Conservation (phyloP, 2,797 vertebrate genomes). For the Okamejei kenojei region DNA sequence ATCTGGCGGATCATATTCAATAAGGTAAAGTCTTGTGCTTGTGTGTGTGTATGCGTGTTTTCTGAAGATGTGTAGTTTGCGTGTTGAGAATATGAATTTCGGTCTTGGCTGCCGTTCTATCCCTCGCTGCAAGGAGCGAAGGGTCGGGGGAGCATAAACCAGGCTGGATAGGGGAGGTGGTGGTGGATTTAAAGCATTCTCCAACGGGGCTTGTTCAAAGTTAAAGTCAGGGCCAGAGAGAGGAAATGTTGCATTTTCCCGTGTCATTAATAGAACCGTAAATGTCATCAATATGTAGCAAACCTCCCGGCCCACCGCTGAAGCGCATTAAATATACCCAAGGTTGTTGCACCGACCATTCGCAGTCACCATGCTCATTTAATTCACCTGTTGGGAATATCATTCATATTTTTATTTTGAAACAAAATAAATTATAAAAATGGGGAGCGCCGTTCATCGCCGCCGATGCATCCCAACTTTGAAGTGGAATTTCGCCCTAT, state of each 20-base stretch:
- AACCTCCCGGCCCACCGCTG: not conserved
- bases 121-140: too few species aligned
- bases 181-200: not conserved
- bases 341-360: not conserved
- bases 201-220: not conserved
- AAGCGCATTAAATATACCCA: not conserved
- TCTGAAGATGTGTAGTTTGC: not conserved
- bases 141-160: too few species aligned
- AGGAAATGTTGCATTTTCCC: not conserved
- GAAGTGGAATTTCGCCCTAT: not conserved
- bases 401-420: not conserved
- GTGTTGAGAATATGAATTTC: conserved; percentile 16
- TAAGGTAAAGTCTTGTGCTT: conserved; percentile 1
- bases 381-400: not conserved
- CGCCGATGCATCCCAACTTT: not conserved
- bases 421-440: not conserved
- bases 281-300: not conserved
- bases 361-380: not conserved
- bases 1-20: not conserved
- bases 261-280: not conserved
- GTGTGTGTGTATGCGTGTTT: not conserved
- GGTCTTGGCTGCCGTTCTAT: not conserved
- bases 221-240: not conserved
- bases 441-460: not conserved
- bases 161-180: not conserved